Conservation (phyloP, 2,113 vertebrate species). For the Panthera leo region DNA sequence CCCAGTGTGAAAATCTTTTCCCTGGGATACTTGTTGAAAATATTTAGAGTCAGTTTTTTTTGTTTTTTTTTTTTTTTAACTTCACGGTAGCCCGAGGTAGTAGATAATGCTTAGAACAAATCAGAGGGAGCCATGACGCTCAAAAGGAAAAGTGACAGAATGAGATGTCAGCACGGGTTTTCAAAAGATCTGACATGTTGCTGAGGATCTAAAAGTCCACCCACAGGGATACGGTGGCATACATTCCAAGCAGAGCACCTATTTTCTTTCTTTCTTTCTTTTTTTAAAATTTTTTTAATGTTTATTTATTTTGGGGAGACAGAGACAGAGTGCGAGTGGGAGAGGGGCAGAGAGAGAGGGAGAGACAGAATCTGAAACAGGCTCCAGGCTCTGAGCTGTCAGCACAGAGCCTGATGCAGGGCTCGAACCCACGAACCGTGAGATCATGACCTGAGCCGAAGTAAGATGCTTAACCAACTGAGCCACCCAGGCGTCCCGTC, state of each 20-base stretch:
- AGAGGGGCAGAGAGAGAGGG: no score
- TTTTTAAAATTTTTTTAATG: no score
- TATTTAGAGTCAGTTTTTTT: neutral
- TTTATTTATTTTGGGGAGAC: no score
- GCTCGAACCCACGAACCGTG: no score
- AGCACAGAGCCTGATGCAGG: no score
- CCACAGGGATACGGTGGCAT: neutral
- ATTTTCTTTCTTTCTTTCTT: neutral
- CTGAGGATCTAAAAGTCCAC: neutral
- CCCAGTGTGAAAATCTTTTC: neutral
- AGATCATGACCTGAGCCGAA: no score
- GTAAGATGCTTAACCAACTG: no score
- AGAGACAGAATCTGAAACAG: no score
- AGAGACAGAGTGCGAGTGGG: no score
- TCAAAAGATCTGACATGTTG: neutral
- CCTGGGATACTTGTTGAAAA: neutral
- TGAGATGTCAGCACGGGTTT: neutral
- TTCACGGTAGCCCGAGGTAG: neutral
- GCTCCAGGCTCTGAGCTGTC: no score
- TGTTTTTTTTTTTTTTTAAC: neutral
- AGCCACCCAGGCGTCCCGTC: no score
- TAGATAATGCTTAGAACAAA: neutral
- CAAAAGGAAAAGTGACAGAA: neutral
- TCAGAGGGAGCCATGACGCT: neutral
- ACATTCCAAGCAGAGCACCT: neutral